A percentile compares a stretch with the other conserved stretches of the same genome.
phyloP scores from a whole-genome alignment of 2,113 vertebrate species.

The Nibea albiflora region DNA sequence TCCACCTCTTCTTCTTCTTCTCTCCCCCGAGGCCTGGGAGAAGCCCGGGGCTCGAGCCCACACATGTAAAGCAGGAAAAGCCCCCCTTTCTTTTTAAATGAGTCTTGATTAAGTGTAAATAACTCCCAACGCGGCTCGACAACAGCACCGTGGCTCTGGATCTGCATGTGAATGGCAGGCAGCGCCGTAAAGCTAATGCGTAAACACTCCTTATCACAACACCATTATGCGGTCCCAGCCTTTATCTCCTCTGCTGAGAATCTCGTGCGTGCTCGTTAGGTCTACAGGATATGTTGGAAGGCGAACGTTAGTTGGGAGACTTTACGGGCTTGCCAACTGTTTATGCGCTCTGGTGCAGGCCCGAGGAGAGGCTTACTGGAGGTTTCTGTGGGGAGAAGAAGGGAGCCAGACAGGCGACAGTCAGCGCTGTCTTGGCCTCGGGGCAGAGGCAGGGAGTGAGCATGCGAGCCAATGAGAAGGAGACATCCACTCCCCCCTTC shows the following conservation, averaged over 20 bases:
- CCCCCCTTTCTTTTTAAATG: background rate
- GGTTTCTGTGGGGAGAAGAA: slow-evolving; percentile 76
- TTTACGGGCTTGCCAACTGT: slow-evolving; percentile 39
- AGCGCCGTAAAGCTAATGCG: slow-evolving; percentile 15
- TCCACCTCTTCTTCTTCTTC: background rate
- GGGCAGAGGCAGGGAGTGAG: slow-evolving; percentile 66
- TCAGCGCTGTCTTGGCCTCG: slow-evolving; percentile 68
- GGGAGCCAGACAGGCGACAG: slow-evolving; percentile 82
- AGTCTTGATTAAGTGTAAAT: slow-evolving; percentile 52
- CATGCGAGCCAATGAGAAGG: slow-evolving; percentile 73
- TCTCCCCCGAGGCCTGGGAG: slow-evolving; percentile 20
- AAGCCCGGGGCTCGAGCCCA: slow-evolving; percentile 21
- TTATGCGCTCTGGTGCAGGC: slow-evolving; percentile 39
- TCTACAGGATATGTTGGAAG: background rate
- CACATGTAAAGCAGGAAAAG: slow-evolving; percentile 30
- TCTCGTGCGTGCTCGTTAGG: background rate
- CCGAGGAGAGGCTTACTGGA: slow-evolving; percentile 67
- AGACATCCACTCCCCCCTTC: slow-evolving; percentile 63
- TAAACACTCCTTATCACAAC: slow-evolving; percentile 58
- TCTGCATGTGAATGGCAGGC: slow-evolving; percentile 59
- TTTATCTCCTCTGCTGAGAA: background rate
- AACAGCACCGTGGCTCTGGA: slow-evolving; percentile 4
- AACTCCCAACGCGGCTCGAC: slow-evolving; percentile 13
- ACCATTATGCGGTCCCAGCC: slow-evolving; percentile 21
- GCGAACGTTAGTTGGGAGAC: slow-evolving; percentile 21